Conservation (phyloP, 2,888 invertebrate genomes). For the Tenthredo mesomela region DNA sequence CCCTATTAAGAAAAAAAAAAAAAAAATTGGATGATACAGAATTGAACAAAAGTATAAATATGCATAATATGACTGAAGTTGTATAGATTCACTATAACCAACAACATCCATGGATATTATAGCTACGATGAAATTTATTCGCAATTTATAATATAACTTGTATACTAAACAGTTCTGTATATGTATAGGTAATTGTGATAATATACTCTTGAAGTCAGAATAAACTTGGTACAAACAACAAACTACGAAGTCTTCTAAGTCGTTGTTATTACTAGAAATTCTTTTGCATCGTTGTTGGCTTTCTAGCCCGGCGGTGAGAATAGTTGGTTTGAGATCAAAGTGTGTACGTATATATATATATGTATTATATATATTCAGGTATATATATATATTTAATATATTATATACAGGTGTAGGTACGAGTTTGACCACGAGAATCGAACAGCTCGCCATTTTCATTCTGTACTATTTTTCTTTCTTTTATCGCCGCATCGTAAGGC, state of each 20-base stretch:
- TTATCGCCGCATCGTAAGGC: conserved; percentile 26
- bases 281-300: conserved; percentile 35
- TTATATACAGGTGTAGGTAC: not conserved
- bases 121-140: not conserved
- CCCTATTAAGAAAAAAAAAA: not conserved
- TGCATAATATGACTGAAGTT: not conserved
- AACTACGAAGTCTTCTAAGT: not conserved
- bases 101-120: not conserved
- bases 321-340: not conserved
- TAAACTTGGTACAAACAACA: not conserved
- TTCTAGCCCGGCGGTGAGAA: conserved; percentile 51
- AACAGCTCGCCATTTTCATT: conserved; percentile 41
- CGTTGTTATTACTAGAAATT: conserved; percentile 14
- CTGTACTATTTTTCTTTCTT: conserved; percentile 50
- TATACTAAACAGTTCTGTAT: not conserved
- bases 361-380: no score
- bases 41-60: not conserved
- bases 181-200: not conserved
- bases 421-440: conserved; percentile 10
- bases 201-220: not conserved
- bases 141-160: not conserved
- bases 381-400: no score
- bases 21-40: not conserved
- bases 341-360: not conserved
- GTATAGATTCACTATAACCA: not conserved